A percentile compares a stretch with the other conserved stretches of the same genome.
Evolutionary conservation across 1,140 invertebrate species (phyloP).

Genomic region (Octopus bimaculoides): DNA sequence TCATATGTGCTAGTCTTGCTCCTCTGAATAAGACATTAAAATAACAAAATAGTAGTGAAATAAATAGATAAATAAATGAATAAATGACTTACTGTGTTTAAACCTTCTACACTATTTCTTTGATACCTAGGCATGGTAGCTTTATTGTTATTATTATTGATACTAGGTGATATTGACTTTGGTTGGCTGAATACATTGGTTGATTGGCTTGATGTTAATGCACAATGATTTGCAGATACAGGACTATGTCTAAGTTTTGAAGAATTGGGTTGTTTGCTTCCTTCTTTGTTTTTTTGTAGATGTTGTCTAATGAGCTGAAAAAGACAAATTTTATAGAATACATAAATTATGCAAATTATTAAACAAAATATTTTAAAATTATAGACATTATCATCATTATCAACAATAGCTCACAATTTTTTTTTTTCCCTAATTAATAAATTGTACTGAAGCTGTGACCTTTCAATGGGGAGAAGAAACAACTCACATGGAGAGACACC

Average conservation of each 20-base stretch:
- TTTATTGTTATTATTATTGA: slow-evolving; percentile 58
- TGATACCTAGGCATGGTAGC: slow-evolving; percentile 59
- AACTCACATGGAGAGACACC: too few relatives aligned
- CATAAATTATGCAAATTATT: too few relatives aligned
- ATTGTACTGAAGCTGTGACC: too few relatives aligned
- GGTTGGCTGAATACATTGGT: not conserved
- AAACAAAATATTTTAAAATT: too few relatives aligned
- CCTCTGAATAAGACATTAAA: too few relatives aligned
- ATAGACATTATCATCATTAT: too few relatives aligned
- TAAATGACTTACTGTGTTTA: slow-evolving; percentile 65
- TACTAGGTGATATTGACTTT: not conserved
- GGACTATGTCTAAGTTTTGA: slow-evolving; percentile 47
- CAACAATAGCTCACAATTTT: too few relatives aligned
- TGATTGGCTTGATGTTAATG: slow-evolving; percentile 40
- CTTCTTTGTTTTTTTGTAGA: slow-evolving; percentile 49
- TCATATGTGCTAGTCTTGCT: too few relatives aligned
- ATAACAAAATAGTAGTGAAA: too few relatives aligned
- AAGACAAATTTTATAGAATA: not conserved
- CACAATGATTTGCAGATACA: slow-evolving; percentile 48
- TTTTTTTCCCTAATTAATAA: too few relatives aligned
- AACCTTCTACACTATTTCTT: slow-evolving; percentile 76
- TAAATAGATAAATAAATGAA: too few relatives aligned
- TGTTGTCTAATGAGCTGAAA: slow-evolving; percentile 41
- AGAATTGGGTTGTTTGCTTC: slow-evolving; percentile 36
- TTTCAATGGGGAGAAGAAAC: too few relatives aligned